Percentiles rank a stretch among this genome's conserved stretches.
Evolutionary conservation across 35 echinoderm and acorn worm genomes (phyloP).

Genomic region (Apostichopus japonicus): DNA sequence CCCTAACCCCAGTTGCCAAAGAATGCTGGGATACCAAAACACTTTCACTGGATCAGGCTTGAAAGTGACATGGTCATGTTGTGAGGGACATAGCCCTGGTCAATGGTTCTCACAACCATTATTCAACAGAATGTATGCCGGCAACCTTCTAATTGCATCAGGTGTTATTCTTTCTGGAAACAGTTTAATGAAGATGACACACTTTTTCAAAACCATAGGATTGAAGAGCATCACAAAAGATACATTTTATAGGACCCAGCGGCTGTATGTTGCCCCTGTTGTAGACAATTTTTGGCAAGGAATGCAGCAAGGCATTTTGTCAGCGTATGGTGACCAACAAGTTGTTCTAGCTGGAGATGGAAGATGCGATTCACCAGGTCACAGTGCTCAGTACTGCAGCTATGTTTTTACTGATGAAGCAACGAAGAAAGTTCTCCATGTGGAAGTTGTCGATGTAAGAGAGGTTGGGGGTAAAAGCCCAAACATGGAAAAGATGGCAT

Average conservation of each 20-base stretch:
- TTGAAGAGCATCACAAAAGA: too few species aligned
- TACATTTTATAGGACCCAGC: background rate
- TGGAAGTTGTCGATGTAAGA: slow-evolving; percentile 34
- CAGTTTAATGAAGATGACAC: background rate
- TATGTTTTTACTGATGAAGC: background rate
- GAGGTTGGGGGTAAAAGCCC: slow-evolving; percentile 10
- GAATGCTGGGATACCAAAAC: too few species aligned
- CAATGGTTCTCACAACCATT: background rate
- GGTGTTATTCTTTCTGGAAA: background rate
- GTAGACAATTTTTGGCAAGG: background rate
- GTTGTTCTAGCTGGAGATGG: background rate
- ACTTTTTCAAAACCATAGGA: background rate
- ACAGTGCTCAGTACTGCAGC: slow-evolving; percentile 8
- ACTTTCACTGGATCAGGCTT: too few species aligned
- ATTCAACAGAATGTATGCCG: background rate
- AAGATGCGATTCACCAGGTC: background rate
- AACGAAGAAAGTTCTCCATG: background rate
- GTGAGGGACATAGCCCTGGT: too few species aligned
- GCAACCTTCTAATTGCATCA: background rate
- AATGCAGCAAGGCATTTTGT: background rate
- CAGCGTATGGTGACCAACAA: background rate
- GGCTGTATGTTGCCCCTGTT: too few species aligned
- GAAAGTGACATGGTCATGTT: too few species aligned
- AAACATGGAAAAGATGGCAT: slow-evolving; percentile 31
- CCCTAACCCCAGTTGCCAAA: too few species aligned